phyloP scores from a whole-genome alignment of 1,140 invertebrate genomes.

The Habropoda laboriosa region DNA sequence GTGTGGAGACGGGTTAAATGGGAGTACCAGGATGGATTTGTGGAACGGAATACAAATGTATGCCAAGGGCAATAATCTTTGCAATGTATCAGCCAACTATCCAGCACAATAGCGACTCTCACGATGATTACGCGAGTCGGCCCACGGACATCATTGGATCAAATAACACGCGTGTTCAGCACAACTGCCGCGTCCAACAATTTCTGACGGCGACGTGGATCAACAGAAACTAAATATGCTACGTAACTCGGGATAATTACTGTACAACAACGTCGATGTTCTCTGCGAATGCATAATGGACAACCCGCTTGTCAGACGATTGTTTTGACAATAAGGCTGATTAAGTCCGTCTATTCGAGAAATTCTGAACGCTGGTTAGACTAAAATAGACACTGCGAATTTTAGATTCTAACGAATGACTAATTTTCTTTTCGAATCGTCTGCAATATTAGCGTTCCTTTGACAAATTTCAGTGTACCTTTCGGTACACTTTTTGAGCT shows the following conservation, averaged over 20 bases:
- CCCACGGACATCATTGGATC: constrained; percentile 28
- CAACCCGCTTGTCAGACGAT: background rate
- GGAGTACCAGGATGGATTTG: background rate
- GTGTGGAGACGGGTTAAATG: background rate
- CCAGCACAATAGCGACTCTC: constrained; percentile 30
- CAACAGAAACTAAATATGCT: constrained; percentile 10
- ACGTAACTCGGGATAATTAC: background rate
- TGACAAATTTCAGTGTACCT: no score
- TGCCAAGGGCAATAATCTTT: constrained; percentile 42
- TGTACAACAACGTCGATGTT: background rate
- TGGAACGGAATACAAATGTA: background rate
- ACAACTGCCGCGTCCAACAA: constrained; percentile 2
- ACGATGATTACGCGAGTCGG: constrained; percentile 19
- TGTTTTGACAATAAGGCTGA: background rate
- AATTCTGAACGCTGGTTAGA: background rate
- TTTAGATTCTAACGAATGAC: no score
- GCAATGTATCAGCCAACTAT: constrained; percentile 25
- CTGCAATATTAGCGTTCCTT: background rate
- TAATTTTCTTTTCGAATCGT: no score
- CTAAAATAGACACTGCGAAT: no score
- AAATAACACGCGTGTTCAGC: constrained; percentile 31
- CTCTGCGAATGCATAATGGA: background rate
- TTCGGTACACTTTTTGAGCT: no score
- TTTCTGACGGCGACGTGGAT: constrained; percentile 23
- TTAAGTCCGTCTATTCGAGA: background rate